Conservation (phyloP, 1,140 invertebrate genomes). For the Laupala kohalensis region DNA sequence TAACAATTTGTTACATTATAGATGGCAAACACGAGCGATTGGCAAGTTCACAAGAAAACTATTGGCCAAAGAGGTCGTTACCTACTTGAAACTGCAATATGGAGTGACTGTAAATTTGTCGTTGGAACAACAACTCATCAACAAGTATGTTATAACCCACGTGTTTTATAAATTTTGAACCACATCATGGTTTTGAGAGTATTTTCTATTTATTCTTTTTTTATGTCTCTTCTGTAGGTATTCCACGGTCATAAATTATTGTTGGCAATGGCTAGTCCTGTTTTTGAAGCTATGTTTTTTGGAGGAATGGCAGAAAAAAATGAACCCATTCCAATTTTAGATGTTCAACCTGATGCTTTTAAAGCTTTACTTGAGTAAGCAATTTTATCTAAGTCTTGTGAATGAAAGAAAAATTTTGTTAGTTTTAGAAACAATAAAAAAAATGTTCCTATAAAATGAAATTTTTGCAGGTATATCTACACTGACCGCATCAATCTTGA, state of each 20-base stretch:
- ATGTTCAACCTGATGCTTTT: slow-evolving; percentile 75
- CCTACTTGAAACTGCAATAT: slow-evolving; percentile 56
- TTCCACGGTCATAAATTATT: slow-evolving; percentile 66
- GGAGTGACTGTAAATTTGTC: slow-evolving; percentile 67
- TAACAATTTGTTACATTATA: background rate
- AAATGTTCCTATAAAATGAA: background rate
- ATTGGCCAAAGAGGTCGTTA: slow-evolving; percentile 54
- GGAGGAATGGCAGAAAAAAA: slow-evolving; percentile 53
- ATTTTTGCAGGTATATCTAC: slow-evolving; percentile 57
- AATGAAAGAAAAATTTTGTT: background rate
- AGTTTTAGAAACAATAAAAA: background rate
- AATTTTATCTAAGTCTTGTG: slow-evolving; percentile 13
- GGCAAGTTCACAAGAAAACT: slow-evolving; percentile 55
- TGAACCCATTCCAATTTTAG: slow-evolving; percentile 59
- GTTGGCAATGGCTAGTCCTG: slow-evolving; percentile 70
- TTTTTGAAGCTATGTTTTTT: slow-evolving; percentile 71
- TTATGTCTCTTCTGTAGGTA: slow-evolving; percentile 28
- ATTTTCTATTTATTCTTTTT: background rate
- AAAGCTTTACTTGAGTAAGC: slow-evolving; percentile 52
- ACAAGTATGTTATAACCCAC: slow-evolving; percentile 24
- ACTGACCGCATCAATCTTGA: slow-evolving; percentile 61
- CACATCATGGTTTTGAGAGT: background rate
- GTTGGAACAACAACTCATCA: slow-evolving; percentile 66
- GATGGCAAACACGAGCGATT: slow-evolving; percentile 33
- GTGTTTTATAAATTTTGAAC: too few species aligned